phyloP scores from a whole-genome alignment of 2,113 vertebrate species.

The Hippocampus abdominalis region DNA sequence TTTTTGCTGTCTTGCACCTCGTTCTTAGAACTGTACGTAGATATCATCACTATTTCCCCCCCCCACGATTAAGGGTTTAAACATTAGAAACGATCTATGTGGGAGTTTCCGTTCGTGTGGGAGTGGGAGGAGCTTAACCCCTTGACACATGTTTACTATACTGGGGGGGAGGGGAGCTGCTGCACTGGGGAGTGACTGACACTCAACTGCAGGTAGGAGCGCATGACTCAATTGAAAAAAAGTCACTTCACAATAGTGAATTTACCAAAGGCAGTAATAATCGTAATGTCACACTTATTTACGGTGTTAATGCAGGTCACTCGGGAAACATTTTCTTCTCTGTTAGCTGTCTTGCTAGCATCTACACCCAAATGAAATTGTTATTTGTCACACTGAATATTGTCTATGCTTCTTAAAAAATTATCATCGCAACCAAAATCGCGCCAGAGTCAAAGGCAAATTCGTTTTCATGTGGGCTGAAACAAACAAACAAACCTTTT shows the following conservation, averaged over 20 bases:
- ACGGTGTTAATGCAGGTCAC: neutral
- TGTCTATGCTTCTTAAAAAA: too few relatives aligned
- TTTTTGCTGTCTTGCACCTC: too few relatives aligned
- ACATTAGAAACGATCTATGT: slow-evolving; percentile 27
- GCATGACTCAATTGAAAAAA: slow-evolving; percentile 1
- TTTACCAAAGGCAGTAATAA: neutral
- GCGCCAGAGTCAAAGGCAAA: neutral
- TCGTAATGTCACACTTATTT: neutral
- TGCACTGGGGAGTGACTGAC: neutral
- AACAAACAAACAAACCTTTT: neutral
- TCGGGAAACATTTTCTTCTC: neutral
- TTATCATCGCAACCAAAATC: neutral
- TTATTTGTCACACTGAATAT: neutral
- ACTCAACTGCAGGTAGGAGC: slow-evolving; percentile 21
- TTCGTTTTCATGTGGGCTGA: neutral
- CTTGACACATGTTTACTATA: slow-evolving; percentile 32
- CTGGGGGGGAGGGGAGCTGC: neutral
- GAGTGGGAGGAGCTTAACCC: slow-evolving; percentile 33
- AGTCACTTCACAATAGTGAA: neutral
- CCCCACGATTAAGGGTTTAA: neutral
- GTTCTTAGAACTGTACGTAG: too few relatives aligned
- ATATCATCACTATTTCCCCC: neutral
- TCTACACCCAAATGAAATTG: neutral
- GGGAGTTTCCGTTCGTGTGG: neutral
- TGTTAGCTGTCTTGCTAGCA: slow-evolving; percentile 17